phyloP scores from a whole-genome alignment of 2,888 invertebrate genomes.

The Strigamia maritima region DNA sequence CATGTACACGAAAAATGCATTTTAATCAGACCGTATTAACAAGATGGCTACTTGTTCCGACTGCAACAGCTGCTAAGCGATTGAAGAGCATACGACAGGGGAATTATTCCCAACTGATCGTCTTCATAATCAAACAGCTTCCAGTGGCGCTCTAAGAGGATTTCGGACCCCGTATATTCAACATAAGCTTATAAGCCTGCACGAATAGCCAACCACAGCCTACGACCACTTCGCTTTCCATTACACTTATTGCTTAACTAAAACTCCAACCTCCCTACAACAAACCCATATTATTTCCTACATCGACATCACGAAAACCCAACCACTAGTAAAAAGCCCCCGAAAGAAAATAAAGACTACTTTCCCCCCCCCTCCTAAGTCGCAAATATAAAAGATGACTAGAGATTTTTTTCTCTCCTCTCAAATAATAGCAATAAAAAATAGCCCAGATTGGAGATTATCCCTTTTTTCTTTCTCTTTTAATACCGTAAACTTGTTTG shows the following conservation, averaged over 20 bases:
- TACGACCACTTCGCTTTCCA: conserved; percentile 34
- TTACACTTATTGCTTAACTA: conserved; percentile 34
- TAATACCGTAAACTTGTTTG: neutral
- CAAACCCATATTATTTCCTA: neutral
- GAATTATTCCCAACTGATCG: conserved; percentile 34
- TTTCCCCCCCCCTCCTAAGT: neutral
- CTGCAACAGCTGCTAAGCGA: conserved; percentile 32
- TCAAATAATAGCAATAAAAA: neutral
- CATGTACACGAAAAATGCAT: conserved; percentile 29
- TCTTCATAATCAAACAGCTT: conserved; percentile 34
- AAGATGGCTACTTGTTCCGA: conserved; percentile 28
- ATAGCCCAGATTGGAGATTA: neutral
- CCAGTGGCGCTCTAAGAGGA: conserved; percentile 32
- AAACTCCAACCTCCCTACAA: neutral
- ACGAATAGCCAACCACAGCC: conserved; percentile 34
- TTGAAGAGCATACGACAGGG: conserved; percentile 32
- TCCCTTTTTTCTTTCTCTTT: neutral
- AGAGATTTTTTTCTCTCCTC: neutral
- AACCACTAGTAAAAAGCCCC: neutral
- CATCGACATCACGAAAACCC: neutral
- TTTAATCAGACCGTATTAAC: conserved; percentile 28
- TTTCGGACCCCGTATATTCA: conserved; percentile 34
- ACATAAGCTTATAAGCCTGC: conserved; percentile 28
- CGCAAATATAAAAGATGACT: neutral
- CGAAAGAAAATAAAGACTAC: neutral